phyloP scores from a whole-genome alignment of 2,113 vertebrate species.

The Brachyhypopomus occidentalis region DNA sequence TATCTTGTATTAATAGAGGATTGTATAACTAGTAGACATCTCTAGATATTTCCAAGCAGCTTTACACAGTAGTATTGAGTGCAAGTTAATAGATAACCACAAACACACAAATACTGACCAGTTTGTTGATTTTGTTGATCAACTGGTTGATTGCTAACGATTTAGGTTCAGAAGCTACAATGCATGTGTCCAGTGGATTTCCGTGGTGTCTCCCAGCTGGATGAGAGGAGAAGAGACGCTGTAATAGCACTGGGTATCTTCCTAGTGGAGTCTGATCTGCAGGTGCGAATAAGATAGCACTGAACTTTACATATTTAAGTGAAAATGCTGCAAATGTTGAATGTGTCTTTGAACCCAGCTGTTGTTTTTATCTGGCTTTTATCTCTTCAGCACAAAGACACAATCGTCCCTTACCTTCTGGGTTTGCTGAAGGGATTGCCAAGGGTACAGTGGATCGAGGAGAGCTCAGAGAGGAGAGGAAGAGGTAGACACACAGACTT shows the following conservation, averaged over 20 bases:
- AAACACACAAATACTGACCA: too few species aligned
- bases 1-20: too few species aligned
- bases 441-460: constrained; percentile 96
- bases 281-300: constrained; percentile 71
- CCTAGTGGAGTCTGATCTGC: constrained; percentile 92
- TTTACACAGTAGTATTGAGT: too few species aligned
- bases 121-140: background rate
- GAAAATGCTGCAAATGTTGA: too few species aligned
- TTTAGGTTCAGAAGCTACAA: constrained; percentile 94
- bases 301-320: background rate
- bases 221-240: constrained; percentile 93
- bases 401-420: constrained; percentile 89
- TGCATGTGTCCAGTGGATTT: constrained; percentile 98
- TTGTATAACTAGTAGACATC: too few species aligned
- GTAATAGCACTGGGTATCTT: constrained; percentile 95
- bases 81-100: too few species aligned
- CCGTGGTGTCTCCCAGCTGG: constrained; percentile 93
- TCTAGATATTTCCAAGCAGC: too few species aligned
- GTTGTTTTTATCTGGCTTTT: background rate
- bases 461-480: constrained; percentile 87
- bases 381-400: constrained; percentile 86
- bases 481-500: constrained; percentile 72
- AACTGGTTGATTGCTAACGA: background rate
- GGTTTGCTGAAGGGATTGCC: constrained; percentile 89
- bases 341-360: background rate